Conservation (phyloP, 2,797 vertebrate species). For the Leuciscus waleckii region DNA sequence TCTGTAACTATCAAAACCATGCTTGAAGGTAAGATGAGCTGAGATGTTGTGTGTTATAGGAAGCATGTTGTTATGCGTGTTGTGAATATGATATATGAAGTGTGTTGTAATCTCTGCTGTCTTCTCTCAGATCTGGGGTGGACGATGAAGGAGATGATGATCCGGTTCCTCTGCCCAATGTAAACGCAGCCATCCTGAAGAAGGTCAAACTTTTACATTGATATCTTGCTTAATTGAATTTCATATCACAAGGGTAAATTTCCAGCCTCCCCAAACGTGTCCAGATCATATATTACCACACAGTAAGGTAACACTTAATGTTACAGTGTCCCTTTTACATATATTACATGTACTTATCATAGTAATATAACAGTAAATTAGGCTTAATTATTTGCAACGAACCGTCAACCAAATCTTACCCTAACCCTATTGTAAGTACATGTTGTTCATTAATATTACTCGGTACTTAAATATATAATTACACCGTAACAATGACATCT, state of each 20-base stretch:
- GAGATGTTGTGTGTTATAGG: not conserved
- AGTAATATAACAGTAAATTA: no score
- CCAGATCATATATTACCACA: not conserved
- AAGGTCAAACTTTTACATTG: constrained; percentile 80
- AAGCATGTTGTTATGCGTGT: not conserved
- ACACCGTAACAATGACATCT: no score
- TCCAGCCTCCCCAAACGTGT: not conserved
- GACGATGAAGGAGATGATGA: constrained; percentile 99
- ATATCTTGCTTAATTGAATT: not conserved
- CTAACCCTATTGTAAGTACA: no score
- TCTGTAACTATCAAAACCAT: constrained; percentile 99
- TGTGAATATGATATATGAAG: no score
- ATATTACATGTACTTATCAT: no score
- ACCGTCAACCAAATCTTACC: no score
- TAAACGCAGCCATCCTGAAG: constrained; percentile 98
- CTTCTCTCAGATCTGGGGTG: constrained; percentile 91
- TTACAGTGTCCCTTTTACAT: no score
- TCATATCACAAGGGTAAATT: no score
- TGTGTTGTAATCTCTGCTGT: constrained; percentile 1
- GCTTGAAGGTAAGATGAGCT: constrained; percentile 90
- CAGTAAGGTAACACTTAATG: no score
- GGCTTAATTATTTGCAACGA: no score
- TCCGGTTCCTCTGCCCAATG: constrained; percentile 97
- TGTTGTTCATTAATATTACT: no score
- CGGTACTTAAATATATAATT: no score